phyloP scores from a whole-genome alignment of 2,113 vertebrate genomes.

The Pygoscelis antarcticus region DNA sequence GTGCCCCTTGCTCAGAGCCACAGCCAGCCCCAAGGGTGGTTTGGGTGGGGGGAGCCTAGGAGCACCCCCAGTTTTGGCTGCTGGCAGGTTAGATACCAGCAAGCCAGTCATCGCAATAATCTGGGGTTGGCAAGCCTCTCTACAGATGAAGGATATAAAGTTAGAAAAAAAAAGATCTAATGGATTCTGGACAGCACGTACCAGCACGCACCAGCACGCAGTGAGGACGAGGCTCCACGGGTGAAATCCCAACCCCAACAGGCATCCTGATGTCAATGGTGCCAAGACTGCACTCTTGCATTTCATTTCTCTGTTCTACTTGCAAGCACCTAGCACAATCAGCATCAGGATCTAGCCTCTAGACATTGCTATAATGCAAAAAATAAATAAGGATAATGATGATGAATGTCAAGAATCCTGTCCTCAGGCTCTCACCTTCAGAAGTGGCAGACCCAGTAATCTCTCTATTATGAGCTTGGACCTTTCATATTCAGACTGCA shows the following conservation, averaged over 20 bases:
- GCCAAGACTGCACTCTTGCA: too few species aligned
- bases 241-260: neutral
- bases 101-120: neutral
- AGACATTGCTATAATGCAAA: neutral
- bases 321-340: neutral
- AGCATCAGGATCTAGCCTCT: neutral
- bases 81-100: too few species aligned
- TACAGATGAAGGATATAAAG: neutral
- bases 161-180: too few species aligned
- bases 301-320: neutral
- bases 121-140: neutral
- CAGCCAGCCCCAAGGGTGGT: neutral
- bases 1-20: neutral
- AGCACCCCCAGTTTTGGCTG: neutral
- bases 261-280: accelerated
- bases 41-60: neutral
- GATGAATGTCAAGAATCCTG: neutral
- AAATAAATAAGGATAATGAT: neutral
- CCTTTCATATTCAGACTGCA: neutral
- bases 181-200: neutral
- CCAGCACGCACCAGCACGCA: accelerated
- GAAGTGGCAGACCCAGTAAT: neutral
- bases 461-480: neutral
- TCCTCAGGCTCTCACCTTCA: neutral
- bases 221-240: accelerated